phyloP scores from a whole-genome alignment of 2,888 invertebrate species.

The Lapara coniferarum region DNA sequence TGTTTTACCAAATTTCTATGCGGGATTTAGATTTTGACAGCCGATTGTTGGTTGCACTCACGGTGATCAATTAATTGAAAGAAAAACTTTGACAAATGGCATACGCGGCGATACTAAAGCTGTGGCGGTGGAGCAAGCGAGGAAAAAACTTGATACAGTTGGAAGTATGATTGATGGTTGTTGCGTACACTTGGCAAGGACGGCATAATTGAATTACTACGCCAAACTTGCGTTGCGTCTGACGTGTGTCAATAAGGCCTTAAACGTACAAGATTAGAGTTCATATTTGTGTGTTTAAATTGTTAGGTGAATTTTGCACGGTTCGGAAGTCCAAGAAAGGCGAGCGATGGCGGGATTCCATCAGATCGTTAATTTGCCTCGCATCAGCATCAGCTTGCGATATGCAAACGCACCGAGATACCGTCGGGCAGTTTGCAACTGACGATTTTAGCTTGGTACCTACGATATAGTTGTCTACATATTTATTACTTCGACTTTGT shows the following conservation, averaged over 20 bases:
- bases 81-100: constrained; percentile 75
- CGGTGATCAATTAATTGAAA: constrained; percentile 71
- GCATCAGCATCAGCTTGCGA: constrained; percentile 65
- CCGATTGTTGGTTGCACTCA: constrained; percentile 39
- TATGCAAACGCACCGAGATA: constrained; percentile 81
- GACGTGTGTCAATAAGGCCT: not conserved
- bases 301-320: constrained; percentile 42
- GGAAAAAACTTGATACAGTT: constrained; percentile 78
- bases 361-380: constrained; percentile 77
- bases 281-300: not conserved
- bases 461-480: constrained; percentile 3
- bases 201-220: constrained; percentile 75
- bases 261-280: not conserved
- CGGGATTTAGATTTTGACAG: constrained; percentile 30
- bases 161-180: constrained; percentile 78
- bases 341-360: constrained; percentile 56
- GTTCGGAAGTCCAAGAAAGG: constrained; percentile 57
- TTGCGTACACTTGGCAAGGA: constrained; percentile 63
- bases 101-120: constrained; percentile 37
- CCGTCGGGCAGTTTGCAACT: constrained; percentile 52
- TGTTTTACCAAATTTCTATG: not conserved
- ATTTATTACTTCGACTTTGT: not conserved
- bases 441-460: constrained; percentile 41
- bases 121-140: constrained; percentile 52
- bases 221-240: constrained; percentile 48